Percentiles rank a stretch among this genome's conserved stretches.
phyloP scores from a whole-genome alignment of 2,113 vertebrate species.

The Seriola rivoliana region DNA sequence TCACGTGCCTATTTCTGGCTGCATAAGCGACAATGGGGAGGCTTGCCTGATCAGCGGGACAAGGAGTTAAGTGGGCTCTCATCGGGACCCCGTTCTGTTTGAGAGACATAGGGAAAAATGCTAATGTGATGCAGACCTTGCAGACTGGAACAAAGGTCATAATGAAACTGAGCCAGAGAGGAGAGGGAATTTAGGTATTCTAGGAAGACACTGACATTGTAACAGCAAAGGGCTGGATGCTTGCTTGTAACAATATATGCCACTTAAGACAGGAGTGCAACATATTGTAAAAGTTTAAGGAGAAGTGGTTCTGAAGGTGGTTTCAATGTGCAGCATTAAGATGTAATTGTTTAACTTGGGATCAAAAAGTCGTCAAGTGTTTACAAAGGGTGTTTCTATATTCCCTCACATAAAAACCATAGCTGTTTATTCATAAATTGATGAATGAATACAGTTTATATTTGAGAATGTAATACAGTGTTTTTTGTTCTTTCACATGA shows the following conservation, averaged over 20 bases:
- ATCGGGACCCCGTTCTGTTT: constrained; percentile 26
- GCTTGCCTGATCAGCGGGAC: constrained; percentile 31
- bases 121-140: constrained; percentile 48
- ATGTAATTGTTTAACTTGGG: neutral
- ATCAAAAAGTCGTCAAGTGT: neutral
- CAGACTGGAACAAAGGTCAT: constrained; percentile 50
- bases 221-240: constrained; percentile 15
- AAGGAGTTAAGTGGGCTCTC: constrained; percentile 41
- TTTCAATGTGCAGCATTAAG: neutral
- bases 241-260: constrained; percentile 7
- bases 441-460: neutral
- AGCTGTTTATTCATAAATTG: neutral
- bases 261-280: neutral
- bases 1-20: constrained; percentile 49
- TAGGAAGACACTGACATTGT: neutral
- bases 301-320: neutral
- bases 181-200: neutral
- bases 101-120: constrained; percentile 39
- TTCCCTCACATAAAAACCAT: neutral
- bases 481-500: neutral
- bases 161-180: constrained; percentile 43
- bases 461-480: neutral
- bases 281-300: neutral
- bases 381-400: neutral
- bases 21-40: constrained; percentile 20